Percentiles rank a stretch among this genome's conserved stretches.
phyloP scores from a whole-genome alignment of 2,888 invertebrate species.

The Dryocosmus kuriphilus region DNA sequence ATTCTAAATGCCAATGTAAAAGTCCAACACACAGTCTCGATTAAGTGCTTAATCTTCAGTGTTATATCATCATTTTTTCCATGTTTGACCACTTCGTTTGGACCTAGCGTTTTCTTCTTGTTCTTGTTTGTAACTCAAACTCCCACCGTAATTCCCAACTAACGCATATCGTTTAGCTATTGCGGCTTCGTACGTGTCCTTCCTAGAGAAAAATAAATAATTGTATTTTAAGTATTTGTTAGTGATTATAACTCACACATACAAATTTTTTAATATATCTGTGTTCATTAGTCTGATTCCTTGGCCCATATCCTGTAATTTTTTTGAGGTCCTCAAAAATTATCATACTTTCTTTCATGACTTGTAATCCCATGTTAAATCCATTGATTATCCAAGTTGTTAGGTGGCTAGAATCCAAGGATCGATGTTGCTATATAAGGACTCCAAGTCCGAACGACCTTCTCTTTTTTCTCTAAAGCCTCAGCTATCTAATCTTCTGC shows the following conservation, averaged over 20 bases:
- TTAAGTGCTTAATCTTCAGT: not conserved
- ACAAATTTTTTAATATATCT: not conserved
- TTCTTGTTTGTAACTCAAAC: conserved; percentile 83
- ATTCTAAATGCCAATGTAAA: conserved; percentile 11
- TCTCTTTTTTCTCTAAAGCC: conserved; percentile 82
- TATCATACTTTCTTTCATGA: conserved; percentile 30
- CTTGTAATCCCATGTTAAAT: conserved; percentile 72
- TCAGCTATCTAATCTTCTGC: conserved; percentile 81
- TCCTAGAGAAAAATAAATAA: conserved; percentile 74
- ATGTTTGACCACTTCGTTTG: conserved; percentile 80
- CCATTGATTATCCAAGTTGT: conserved; percentile 67
- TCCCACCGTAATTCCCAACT: conserved; percentile 83
- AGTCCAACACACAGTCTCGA: conserved; percentile 18
- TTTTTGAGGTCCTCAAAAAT: not conserved
- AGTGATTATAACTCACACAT: no score
- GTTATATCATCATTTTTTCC: conserved; percentile 67
- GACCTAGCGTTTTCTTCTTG: conserved; percentile 83
- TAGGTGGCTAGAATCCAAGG: conserved; percentile 73
- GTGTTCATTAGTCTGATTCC: not conserved
- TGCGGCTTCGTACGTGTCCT: conserved; percentile 82
- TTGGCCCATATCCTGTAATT: not conserved
- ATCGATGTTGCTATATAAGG: conserved; percentile 72
- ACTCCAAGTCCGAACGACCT: conserved; percentile 79
- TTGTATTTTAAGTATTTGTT: not conserved
- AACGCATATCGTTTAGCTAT: conserved; percentile 85